Base-by-base conservation (phyloP, 2,797 vertebrate species). In the Loriculus beryllinus region DNA sequence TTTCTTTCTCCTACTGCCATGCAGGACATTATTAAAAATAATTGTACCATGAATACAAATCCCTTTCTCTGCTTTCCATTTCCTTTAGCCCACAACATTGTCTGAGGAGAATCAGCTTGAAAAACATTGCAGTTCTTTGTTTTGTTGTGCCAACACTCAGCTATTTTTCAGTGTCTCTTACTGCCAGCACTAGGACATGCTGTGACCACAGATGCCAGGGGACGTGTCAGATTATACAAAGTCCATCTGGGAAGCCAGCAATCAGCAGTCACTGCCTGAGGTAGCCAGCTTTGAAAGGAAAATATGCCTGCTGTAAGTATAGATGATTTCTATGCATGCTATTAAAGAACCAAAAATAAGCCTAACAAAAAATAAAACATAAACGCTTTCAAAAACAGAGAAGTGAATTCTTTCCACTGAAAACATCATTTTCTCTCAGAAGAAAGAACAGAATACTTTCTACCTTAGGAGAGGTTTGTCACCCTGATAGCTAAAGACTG, bases 201-300 rank as follows among this genome's bases (percentile, higher is more conserved):
- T 94, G 94, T 81, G 93, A 51, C 76, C 82, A 79, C 93, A 92
- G 95, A 94, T 95, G 95, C 90, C 94, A 95, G 90, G 48, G 85
- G 57, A 88, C 22, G 82, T 95, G 93, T 78, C 84, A 92, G 28
- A 74, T 88, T 67, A 31, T 31, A 86, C 87, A 59, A 79, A 28
- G 79, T 69, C 93, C 92, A 86, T 82, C 84, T 96, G 92, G 89
- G 47, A 79, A 91, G 76, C 39, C 81, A 91, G 88, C 57, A 65
- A 63, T 43, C 79, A 72, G 60, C 81, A 94, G 71, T 26, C 68
- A 35, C 70, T 81, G 71, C 72, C 54, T 49, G 52, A 71, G 65
- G 84, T 82, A 88, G 86, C 76, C 91, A 79, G 76, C 54, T 79
- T 79, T 26, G 87, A 79, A 51, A 47, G 72, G 39, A 81, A 81